Base-by-base conservation (phyloP, 2,888 invertebrate genomes). In the Mythimna vitellina region DNA sequence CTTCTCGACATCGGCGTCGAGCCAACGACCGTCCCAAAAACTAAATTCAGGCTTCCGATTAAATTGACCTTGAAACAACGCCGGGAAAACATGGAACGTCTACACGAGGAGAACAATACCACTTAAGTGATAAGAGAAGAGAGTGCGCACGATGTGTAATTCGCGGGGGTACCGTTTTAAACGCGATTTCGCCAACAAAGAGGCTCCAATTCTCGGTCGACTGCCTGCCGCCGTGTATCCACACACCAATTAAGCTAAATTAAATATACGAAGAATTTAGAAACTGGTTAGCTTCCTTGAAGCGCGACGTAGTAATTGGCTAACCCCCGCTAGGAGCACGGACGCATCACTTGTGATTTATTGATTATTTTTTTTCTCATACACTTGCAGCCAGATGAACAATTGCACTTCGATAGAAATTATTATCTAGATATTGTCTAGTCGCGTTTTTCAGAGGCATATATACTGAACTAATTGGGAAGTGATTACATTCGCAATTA, bases 211-310 rank as follows among this genome's bases (percentile, higher is more conserved):
- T 94, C 93, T 94, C 94, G 95, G 95, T 95, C 93, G 92, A 92
- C 92, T 94, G 95, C 93, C 87, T 92, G 88, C 93, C 89, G 88
- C 91, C 89, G 90, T 92, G 92, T 92, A 94, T 93, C 93, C 91
- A 94, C 93, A 94, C 93, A 94, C 93, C 94, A 95, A 96, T 96
- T 96, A 95, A 95, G 94, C 91, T 94, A 92, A 95, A 95, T 94
- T 94, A 95, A 95, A 95, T 93, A 95, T 94, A 95, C 94, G 93
- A 94, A 96, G 96, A 96, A 96, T 96, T 95, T 96, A 96, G 96
- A 96, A 96, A 96, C 94, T 95, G 93, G 92, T 95, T 94, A 93
- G 93, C 95, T 95, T 95, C 94, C 95, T 95, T 94, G 94, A 94
- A 96, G 95, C 96, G 96, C 93, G 95, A 93, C 96, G 94, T 88